Base-by-base conservation (phyloP, 1,140 invertebrate species). In the Whitmania pigra region DNA sequence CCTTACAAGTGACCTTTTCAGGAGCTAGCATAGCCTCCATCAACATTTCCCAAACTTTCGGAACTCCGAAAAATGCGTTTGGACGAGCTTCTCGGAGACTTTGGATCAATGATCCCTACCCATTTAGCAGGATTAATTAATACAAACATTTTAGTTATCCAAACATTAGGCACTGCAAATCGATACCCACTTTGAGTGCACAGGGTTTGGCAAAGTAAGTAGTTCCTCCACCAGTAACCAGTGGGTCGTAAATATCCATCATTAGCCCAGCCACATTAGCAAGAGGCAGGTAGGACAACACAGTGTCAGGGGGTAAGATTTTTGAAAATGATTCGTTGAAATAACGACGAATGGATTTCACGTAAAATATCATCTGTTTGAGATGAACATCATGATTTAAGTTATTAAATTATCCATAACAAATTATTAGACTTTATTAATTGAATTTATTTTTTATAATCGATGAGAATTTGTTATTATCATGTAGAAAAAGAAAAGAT, bases 21-120 rank as follows among this genome's bases (percentile, higher is more conserved):
- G 13, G 9, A 13, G 0, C 43, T 7, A 49, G 0, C 15, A 49
- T 11, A 13, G 9, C 15, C 77, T 93, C 91, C 75, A 89, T 86
- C 78, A 93, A 91, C 79, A 93, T 94, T 79, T 94, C 91, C 86
- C 88, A 93, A 0, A 94, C 89, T 74, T 91, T 84, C 0, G 92
- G 91, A 0, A 93, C 91, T 2, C 87, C 91, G 25, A 93, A 79
- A 77, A 93, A 89, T 54, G 86, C 82, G 0, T 91, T 92, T 9
- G 91, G 91, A 72, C 85, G 80, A 0, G 88, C 88, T 80, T 88
- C 86, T 72, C 83, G 81, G 29, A 93, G 81, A 0, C 89, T 92
- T 20, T 27, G 43, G 22, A 54, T 54, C 20, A 75, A 31, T 25
- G 72, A 53, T n/a, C 67, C 80, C 91, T 70, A 29, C 13, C 11